These are phyloP conservation scores for Mormyrops attenuatus DNA, from an alignment of 2,797 vertebrate species.

Conservation along the genomic window DNA sequence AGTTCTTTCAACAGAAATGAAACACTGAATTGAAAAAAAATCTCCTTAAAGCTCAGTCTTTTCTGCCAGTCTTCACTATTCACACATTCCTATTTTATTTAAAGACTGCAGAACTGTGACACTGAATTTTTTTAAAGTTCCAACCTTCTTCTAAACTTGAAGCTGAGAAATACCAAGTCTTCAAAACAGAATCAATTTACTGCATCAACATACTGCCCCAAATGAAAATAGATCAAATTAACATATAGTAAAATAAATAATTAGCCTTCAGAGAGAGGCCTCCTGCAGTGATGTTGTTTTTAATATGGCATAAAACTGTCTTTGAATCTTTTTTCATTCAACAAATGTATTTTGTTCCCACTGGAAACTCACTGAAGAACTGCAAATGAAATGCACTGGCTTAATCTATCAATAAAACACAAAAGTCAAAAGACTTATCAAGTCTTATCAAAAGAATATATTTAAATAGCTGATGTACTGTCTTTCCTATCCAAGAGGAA, in stretches of 20 bases:
- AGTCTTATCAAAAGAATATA: neutral
- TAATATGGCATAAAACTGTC: neutral
- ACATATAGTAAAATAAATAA: neutral
- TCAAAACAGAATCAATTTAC: neutral
- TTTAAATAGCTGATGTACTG: neutral
- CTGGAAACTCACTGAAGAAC: neutral
- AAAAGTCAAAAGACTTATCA: neutral
- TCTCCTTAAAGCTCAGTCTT: slow-evolving; percentile 24
- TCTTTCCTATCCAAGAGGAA: neutral
- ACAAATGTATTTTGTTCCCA: neutral
- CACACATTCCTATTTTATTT: slow-evolving; percentile 24
- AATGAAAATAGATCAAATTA: neutral
- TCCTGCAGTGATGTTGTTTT: neutral
- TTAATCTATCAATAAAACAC: neutral
- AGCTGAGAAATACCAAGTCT: neutral
- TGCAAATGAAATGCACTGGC: neutral
- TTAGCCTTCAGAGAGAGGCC: neutral
- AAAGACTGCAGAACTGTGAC: slow-evolving; percentile 14
- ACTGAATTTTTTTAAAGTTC: neutral
- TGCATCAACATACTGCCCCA: neutral
- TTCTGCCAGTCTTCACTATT: slow-evolving; percentile 15
- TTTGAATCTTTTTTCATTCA: neutral
- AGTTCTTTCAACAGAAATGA: slow-evolving; percentile 16
- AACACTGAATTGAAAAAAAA: slow-evolving; percentile 10
- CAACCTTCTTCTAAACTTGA: neutral